These are phyloP conservation scores for Pygoscelis adeliae DNA, from an alignment of 2,113 vertebrate species.

Conservation along the genomic window DNA sequence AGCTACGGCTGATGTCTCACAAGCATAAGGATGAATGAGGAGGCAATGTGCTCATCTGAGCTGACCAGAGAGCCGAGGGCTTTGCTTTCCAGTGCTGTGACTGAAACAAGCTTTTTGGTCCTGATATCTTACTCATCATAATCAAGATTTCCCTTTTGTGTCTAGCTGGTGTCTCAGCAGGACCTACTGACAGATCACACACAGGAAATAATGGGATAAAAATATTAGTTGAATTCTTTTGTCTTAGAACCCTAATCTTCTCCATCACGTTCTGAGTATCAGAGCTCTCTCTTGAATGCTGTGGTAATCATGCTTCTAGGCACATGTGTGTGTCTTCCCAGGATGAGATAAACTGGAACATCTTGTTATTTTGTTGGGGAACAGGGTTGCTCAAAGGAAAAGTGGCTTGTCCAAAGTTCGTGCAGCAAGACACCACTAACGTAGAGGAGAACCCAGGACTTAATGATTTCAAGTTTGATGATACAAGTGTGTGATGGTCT, in stretches of 20 bases:
- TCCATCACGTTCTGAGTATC: not conserved
- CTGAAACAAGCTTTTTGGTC: not conserved
- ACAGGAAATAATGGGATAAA: not conserved
- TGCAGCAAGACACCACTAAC: rapidly evolving
- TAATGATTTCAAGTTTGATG: rapidly evolving
- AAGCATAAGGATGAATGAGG: not conserved
- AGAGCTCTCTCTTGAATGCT: not conserved
- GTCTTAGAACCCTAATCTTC: not conserved
- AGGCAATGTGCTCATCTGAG: not conserved
- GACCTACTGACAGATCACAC: not conserved
- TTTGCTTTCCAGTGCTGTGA: not conserved
- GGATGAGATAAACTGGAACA: not conserved
- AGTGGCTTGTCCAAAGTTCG: not conserved
- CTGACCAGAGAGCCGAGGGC: not conserved
- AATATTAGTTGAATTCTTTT: not conserved
- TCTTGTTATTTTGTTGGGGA: not conserved
- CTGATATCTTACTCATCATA: not conserved
- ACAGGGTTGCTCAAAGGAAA: too few species aligned
- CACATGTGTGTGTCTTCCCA: not conserved
- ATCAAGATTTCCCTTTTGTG: not conserved
- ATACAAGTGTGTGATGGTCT: not conserved
- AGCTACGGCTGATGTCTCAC: rapidly evolving
- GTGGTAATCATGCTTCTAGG: not conserved
- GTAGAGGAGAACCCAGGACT: not conserved
- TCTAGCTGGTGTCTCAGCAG: not conserved